phyloP scores from a whole-genome alignment of 2,797 vertebrate species.

The Acipenser transmontanus region DNA sequence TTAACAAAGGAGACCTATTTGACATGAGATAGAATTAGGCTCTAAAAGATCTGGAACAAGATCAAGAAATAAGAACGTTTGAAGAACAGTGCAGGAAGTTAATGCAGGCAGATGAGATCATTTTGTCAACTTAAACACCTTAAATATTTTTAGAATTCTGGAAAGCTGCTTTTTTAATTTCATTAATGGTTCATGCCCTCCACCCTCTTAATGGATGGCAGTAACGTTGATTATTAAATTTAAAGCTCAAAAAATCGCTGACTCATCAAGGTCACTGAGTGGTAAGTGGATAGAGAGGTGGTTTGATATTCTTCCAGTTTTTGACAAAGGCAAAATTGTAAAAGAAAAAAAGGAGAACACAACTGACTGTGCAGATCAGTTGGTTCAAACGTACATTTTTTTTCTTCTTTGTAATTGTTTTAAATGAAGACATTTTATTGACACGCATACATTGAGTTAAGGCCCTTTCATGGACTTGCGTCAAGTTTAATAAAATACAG shows the following conservation, averaged over 20 bases:
- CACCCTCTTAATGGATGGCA: not conserved
- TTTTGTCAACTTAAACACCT: not conserved
- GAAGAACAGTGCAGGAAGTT: too few species aligned
- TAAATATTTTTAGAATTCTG: not conserved
- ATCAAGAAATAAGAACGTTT: too few species aligned
- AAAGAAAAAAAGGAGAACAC: not conserved
- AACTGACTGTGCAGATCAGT: not conserved
- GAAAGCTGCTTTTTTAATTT: not conserved
- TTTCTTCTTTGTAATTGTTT: not conserved
- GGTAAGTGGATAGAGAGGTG: not conserved
- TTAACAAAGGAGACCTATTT: too few species aligned
- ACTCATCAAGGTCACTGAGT: too few species aligned
- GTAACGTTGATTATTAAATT: not conserved
- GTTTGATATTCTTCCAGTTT: not conserved
- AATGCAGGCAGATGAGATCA: too few species aligned
- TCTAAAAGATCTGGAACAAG: too few species aligned
- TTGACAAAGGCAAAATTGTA: not conserved
- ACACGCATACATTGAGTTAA: too few species aligned
- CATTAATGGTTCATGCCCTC: not conserved
- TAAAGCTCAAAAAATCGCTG: not conserved
- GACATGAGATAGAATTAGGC: too few species aligned
- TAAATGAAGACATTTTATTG: too few species aligned
- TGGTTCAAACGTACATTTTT: not conserved
- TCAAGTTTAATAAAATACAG: too few species aligned
- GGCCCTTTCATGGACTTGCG: too few species aligned